Evolutionary conservation across 2,888 invertebrate species (phyloP), one percentile per base, ranked within the genome.

Genomic region (Poecilobothrus nobilitatus): DNA sequence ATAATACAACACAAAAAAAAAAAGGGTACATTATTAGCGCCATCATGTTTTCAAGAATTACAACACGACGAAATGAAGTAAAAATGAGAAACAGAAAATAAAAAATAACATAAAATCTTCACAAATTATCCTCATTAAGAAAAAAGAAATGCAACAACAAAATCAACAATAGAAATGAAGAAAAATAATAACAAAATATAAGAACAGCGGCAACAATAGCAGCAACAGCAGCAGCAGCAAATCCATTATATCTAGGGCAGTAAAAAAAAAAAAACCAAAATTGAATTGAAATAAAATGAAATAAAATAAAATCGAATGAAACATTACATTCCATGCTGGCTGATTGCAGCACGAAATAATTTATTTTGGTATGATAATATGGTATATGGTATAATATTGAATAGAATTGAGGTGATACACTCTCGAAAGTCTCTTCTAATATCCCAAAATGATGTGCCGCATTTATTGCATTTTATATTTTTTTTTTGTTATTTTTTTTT

Each of bases 81-180:
- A 53, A 53, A 12, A 9, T 10, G 10, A 37, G 12, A 8, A 37
- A 37, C 37, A 37, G 12, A 8, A 37, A 37, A 37, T 10, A 10
- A 37, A 10, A 37, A 10, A 37, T 7, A 37, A 10, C 1, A 53
- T 3, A 53, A 53, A 53, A 53, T 53, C 53, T 15, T 53, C 53
- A 53, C 53, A 53, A 53, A 53, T 53, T 53, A 53, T 53, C 53
- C 53, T 53, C 53, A 53, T 53, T 53, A 53, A 53, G 53, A 53
- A 53, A 53, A 53, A 53, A 18, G 53, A 6, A 53, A 53, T 53
- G n/a, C 53, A 53, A 15, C 53, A 53, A 18, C 37, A 37, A 8
- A 5, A 37, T 8, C 37, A 37, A 37, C 37, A 37, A 27, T 27
- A 27, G 27, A 27, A 27, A 27, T 27, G 2, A 2, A 27, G 5